phyloP scores from a whole-genome alignment of 1,140 invertebrate species.

The Hylyphantes graminicola region DNA sequence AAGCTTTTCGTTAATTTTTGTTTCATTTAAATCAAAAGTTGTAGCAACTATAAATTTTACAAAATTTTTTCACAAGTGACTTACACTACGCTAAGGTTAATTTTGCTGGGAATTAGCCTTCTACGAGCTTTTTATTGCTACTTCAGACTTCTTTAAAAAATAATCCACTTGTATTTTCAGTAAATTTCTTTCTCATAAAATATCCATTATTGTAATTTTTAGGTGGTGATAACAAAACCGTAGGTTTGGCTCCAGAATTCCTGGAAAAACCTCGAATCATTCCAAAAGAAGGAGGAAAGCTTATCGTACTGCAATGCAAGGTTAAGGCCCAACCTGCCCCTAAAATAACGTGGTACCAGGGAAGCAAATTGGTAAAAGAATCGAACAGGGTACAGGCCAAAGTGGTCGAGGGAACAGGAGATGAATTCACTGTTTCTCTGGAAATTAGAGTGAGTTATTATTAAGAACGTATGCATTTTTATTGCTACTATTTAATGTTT shows the following conservation, averaged over 20 bases:
- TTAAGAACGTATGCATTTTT: too few species aligned
- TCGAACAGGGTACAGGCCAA: constrained; percentile 87
- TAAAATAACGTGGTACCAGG: constrained; percentile 89
- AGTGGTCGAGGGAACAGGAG: constrained; percentile 79
- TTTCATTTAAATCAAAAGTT: too few species aligned
- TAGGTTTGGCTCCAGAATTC: constrained; percentile 93
- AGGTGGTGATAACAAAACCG: constrained; percentile 79
- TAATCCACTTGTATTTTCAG: neutral
- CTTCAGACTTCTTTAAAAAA: neutral
- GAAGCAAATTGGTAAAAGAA: constrained; percentile 84
- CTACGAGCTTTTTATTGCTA: neutral
- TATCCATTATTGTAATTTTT: constrained; percentile 72
- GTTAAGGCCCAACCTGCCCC: constrained; percentile 94
- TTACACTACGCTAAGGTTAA: too few species aligned
- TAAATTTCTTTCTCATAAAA: constrained; percentile 63
- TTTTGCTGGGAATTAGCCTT: too few species aligned
- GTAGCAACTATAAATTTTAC: too few species aligned
- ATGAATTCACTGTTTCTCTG: constrained; percentile 88
- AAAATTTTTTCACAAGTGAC: too few species aligned
- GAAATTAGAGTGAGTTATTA: constrained; percentile 80
- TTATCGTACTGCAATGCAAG: constrained; percentile 95
- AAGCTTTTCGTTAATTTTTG: too few species aligned
- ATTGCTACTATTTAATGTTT: neutral
- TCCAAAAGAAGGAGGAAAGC: constrained; percentile 93
- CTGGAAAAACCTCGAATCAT: constrained; percentile 97